Evolutionary conservation across 2,113 vertebrate species (phyloP).

Genomic region (Chlorodrepanis virens): DNA sequence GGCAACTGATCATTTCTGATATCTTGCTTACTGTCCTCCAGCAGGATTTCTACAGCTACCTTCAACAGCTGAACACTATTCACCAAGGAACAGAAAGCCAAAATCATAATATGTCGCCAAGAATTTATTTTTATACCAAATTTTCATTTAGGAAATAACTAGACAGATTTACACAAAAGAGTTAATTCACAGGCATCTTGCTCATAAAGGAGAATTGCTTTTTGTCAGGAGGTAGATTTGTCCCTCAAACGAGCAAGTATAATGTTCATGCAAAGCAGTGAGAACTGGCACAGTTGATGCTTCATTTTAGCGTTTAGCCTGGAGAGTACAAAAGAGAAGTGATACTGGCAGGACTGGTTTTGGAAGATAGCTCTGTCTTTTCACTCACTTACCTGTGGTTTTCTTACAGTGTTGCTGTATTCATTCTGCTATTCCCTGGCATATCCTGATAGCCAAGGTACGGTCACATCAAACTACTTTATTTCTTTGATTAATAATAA

Average conservation of each 20-base stretch:
- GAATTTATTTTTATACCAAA: background rate
- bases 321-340: background rate
- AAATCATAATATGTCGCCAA: background rate
- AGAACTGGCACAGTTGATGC: background rate
- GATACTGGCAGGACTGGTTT: background rate
- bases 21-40: background rate
- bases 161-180: background rate
- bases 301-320: background rate
- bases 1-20: background rate
- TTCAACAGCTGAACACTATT: background rate
- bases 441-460: background rate
- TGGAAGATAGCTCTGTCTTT: background rate
- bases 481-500: background rate
- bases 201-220: background rate
- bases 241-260: background rate
- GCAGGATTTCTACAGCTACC: background rate
- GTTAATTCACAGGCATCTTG: background rate
- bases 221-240: background rate
- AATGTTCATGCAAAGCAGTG: background rate
- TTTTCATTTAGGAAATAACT: background rate
- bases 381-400: background rate
- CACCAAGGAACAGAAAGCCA: background rate
- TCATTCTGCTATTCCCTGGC: background rate
- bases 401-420: background rate
- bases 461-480: background rate